Conservation (phyloP, 1,140 invertebrate genomes). For the Papilio helenus region DNA sequence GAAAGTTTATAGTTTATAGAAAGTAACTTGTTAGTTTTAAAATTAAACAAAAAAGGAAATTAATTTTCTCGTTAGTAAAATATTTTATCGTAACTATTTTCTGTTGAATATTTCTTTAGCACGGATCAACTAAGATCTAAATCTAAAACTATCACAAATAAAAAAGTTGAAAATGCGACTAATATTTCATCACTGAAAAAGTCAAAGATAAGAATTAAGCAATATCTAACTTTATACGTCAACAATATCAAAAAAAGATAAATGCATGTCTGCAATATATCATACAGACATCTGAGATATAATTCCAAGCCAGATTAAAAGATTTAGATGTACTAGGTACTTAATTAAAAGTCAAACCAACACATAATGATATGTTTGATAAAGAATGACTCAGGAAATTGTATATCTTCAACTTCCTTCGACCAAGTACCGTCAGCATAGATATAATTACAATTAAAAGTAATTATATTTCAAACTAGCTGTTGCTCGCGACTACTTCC, state of each 20-base stretch:
- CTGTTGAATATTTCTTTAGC: neutral
- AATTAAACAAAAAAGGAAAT: neutral
- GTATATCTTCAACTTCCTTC: neutral
- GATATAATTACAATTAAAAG: neutral
- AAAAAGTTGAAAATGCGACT: neutral
- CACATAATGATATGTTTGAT: neutral
- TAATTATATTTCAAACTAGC: neutral
- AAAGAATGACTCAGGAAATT: slow-evolving; percentile 9
- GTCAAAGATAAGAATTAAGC: neutral
- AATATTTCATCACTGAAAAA: neutral
- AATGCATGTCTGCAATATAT: neutral
- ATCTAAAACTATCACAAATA: too few species aligned
- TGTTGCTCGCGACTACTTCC: too few species aligned
- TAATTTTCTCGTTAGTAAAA: neutral
- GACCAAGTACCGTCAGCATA: neutral
- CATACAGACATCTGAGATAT: neutral
- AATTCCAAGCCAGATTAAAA: neutral
- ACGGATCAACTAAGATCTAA: neutral
- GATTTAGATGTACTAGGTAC: neutral
- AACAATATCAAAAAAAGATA: neutral
- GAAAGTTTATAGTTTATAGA: neutral
- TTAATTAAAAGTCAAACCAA: neutral
- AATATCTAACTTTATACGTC: neutral
- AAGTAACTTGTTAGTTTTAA: neutral
- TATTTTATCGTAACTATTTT: neutral